Percentiles rank a stretch among this genome's conserved stretches.
Evolutionary conservation across 92 coral and sea anemone species (phyloP).

Genomic region (Palythoa caribaeorum): DNA sequence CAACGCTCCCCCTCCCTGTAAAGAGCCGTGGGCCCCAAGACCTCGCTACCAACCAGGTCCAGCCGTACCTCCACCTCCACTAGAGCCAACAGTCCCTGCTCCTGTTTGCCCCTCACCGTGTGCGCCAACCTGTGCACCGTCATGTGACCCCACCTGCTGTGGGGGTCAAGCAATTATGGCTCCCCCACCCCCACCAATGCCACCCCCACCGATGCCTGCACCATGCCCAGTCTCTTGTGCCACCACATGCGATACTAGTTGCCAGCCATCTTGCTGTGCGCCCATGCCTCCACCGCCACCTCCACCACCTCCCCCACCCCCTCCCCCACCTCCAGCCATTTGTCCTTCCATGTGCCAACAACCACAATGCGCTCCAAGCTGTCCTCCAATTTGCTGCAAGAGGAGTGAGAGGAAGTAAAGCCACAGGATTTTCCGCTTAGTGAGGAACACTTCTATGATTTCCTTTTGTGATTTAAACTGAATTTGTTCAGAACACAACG

Average conservation of each 20-base stretch:
- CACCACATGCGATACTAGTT: constrained; percentile 79
- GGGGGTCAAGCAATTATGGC: constrained; percentile 38
- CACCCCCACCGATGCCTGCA: constrained; percentile 45
- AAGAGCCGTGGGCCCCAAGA: constrained; percentile 87
- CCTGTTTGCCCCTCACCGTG: constrained; percentile 41
- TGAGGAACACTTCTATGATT: background rate
- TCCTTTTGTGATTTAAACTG: background rate
- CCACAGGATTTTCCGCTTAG: background rate
- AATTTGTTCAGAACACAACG: background rate
- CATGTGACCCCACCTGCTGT: constrained; percentile 30
- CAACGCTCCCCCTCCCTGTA: constrained; percentile 63
- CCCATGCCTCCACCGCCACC: constrained; percentile 81
- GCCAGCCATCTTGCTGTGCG: constrained; percentile 73
- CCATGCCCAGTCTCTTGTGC: constrained; percentile 92
- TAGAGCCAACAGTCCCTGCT: constrained; percentile 79
- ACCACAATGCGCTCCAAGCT: constrained; percentile 67
- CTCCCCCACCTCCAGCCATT: constrained; percentile 78
- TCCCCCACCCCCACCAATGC: constrained; percentile 51
- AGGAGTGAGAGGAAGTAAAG: constrained; percentile 61
- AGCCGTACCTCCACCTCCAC: constrained; percentile 90
- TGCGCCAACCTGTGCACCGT: constrained; percentile 25
- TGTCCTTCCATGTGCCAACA: constrained; percentile 87
- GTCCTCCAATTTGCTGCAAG: constrained; percentile 90
- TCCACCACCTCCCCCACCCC: constrained; percentile 79
- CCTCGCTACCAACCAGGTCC: constrained; percentile 93